Evolutionary conservation across 2,113 vertebrate genomes (phyloP).

Genomic region (Bos indicus): DNA sequence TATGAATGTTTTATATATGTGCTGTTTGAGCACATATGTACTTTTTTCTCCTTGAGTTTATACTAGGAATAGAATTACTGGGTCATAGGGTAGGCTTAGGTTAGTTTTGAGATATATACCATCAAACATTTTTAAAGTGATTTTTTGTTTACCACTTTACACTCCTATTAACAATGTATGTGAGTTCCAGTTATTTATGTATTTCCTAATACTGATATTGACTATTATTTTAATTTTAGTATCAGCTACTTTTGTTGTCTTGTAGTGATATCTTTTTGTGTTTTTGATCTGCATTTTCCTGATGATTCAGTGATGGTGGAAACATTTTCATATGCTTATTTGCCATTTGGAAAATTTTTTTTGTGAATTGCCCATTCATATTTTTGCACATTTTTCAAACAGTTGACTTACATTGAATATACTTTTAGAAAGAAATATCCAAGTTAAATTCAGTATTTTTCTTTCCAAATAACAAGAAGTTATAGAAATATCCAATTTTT

Average conservation of each 20-base stretch:
- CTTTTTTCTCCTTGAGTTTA: not conserved
- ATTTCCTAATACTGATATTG: not conserved
- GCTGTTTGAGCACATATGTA: not conserved
- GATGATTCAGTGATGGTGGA: not conserved
- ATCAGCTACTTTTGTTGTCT: not conserved
- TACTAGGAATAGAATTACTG: not conserved
- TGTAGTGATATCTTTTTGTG: not conserved
- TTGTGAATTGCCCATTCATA: not conserved
- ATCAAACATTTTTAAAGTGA: not conserved
- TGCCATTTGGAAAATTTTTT: not conserved
- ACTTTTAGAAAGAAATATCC: not conserved
- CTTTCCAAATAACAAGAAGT: not conserved
- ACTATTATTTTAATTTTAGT: not conserved
- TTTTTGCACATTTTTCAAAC: not conserved
- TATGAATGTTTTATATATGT: not conserved
- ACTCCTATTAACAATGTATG: not conserved
- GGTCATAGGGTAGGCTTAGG: not conserved
- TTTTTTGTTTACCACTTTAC: not conserved
- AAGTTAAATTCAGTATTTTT: not conserved
- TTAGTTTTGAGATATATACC: not conserved
- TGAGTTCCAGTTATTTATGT: not conserved
- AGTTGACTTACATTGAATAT: not conserved
- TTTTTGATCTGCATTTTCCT: not conserved
- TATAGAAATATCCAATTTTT: not conserved
- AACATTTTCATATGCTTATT: not conserved